Evolutionary conservation across 2,113 vertebrate species (phyloP).

Genomic region (Scortum barcoo): DNA sequence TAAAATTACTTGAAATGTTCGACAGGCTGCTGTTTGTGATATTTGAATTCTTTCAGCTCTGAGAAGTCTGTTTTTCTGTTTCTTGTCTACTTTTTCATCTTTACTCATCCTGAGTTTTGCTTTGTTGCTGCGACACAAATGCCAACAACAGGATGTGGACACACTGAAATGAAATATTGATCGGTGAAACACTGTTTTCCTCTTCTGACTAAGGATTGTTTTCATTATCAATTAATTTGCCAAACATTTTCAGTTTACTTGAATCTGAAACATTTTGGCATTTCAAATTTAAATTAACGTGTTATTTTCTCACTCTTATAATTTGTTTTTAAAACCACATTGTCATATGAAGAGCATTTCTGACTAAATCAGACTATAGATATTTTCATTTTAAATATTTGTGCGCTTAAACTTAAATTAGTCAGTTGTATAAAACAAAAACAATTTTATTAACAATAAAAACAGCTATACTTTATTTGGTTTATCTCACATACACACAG

Average conservation of each 20-base stretch:
- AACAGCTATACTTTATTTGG: too few species aligned
- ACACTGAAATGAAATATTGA: background rate
- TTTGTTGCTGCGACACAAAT: background rate
- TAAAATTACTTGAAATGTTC: too few species aligned
- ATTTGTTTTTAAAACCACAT: too few species aligned
- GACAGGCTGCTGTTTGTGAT: background rate
- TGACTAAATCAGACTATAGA: too few species aligned
- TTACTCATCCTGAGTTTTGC: background rate
- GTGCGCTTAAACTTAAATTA: background rate
- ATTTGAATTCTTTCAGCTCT: background rate
- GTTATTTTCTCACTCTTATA: too few species aligned
- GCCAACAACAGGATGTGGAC: constrained; percentile 12
- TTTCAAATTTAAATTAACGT: too few species aligned
- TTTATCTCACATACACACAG: background rate
- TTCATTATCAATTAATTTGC: background rate
- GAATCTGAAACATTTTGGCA: too few species aligned
- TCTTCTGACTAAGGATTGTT: background rate
- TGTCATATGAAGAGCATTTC: too few species aligned
- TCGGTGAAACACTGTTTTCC: background rate
- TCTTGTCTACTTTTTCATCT: background rate
- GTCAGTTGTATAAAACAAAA: background rate
- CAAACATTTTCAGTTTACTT: background rate
- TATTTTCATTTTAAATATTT: background rate
- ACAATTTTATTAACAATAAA: background rate
- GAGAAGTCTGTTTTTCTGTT: background rate